Percentiles rank a stretch among this genome's conserved stretches.
phyloP scores from a whole-genome alignment of 2,113 vertebrate genomes.

The Phycodurus eques region DNA sequence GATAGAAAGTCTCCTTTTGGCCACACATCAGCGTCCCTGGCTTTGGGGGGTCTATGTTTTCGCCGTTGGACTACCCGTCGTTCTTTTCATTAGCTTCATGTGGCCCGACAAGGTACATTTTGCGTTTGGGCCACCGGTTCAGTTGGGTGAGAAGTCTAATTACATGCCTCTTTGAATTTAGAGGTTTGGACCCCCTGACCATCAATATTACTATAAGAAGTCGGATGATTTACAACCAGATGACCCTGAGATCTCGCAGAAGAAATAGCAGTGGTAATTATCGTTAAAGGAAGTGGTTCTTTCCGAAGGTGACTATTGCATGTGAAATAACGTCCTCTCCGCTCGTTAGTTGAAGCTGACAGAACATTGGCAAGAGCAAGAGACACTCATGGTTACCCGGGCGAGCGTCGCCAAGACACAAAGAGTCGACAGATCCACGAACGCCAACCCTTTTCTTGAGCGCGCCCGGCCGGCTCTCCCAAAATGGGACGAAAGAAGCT shows the following conservation, averaged over 20 bases:
- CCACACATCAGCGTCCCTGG: slow-evolving; percentile 70
- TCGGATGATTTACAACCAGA: slow-evolving; percentile 69
- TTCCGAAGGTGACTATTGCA: background rate
- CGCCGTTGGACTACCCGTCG: slow-evolving; percentile 72
- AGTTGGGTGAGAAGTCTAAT: background rate
- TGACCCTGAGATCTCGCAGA: slow-evolving; percentile 19
- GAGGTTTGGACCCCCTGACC: slow-evolving; percentile 74
- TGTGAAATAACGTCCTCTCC: background rate
- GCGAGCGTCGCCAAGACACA: slow-evolving; percentile 38
- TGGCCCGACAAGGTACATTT: slow-evolving; percentile 75
- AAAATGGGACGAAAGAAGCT: background rate
- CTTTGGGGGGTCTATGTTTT: slow-evolving; percentile 76
- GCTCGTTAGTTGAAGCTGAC: slow-evolving; percentile 11
- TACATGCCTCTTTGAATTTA: slow-evolving; percentile 30
- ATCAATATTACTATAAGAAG: slow-evolving; percentile 77
- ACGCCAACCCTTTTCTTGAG: background rate
- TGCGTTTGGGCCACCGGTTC: background rate
- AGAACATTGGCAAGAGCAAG: slow-evolving; percentile 32
- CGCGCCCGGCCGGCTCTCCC: background rate
- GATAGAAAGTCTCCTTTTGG: slow-evolving; percentile 62
- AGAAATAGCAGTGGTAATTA: slow-evolving; percentile 12
- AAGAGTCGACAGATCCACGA: slow-evolving; percentile 35
- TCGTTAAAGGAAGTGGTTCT: background rate
- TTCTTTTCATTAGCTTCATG: slow-evolving; percentile 77
- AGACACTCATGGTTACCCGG: slow-evolving; percentile 25